Conservation (phyloP, 2,888 invertebrate genomes). For the Xanthorhoe designata region DNA sequence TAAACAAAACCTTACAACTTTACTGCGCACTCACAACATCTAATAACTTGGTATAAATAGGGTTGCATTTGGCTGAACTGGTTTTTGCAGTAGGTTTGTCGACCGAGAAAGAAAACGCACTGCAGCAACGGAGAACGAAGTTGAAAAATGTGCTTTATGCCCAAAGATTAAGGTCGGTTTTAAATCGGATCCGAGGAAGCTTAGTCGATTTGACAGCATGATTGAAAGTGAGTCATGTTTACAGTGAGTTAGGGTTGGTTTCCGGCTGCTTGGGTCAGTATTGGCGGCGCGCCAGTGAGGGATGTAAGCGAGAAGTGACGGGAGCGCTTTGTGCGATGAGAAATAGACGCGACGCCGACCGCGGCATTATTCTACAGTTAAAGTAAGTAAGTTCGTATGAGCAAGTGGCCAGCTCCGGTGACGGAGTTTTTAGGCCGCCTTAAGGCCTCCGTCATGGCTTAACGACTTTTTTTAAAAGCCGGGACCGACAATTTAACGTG, state of each 20-base stretch:
- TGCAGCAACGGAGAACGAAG: conserved; percentile 18
- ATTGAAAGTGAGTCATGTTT: background rate
- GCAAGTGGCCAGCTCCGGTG: no score
- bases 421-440: no score
- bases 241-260: background rate
- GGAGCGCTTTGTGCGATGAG: conserved; percentile 7
- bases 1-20: conserved; percentile 31
- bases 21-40: conserved; percentile 2
- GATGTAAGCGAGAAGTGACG: conserved; percentile 14
- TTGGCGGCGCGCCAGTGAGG: conserved; percentile 15
- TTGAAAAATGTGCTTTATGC: background rate
- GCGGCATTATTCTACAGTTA: background rate
- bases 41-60: background rate
- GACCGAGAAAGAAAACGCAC: conserved; percentile 21
- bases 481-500: no score
- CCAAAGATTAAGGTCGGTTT: conserved; percentile 7
- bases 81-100: background rate
- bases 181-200: conserved; percentile 1
- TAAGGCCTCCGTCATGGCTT: no score
- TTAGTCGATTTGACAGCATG: background rate
- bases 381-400: no score
- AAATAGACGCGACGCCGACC: conserved; percentile 3
- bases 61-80: conserved; percentile 11
- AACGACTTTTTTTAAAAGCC: no score
- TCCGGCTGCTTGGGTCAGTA: background rate